These are phyloP conservation scores for Parauchenoglanis ngamensis DNA, from an alignment of 2,797 vertebrate genomes.

Conservation along the genomic window DNA sequence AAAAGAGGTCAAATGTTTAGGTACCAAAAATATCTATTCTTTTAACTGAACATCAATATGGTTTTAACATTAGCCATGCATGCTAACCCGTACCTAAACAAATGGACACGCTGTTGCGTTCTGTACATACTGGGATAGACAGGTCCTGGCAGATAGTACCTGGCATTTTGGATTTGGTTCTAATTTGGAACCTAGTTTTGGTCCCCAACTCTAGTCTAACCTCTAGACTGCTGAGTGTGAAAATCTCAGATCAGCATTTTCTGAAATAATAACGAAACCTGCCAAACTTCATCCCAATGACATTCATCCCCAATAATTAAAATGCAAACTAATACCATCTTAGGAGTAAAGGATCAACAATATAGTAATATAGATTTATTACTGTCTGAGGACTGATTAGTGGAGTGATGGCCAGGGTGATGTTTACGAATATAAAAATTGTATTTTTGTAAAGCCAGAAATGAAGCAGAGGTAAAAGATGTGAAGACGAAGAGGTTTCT, in stretches of 20 bases:
- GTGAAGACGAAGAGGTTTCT: background rate
- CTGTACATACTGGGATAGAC: no score
- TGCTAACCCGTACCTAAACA: no score
- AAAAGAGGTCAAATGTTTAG: no score
- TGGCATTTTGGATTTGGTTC: no score
- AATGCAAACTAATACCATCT: background rate
- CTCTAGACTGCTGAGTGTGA: no score
- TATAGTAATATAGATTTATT: background rate
- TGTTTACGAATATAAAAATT: background rate
- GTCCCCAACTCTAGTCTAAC: no score
- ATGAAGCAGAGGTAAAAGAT: background rate
- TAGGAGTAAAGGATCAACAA: background rate
- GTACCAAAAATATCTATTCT: no score
- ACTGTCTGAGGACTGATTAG: background rate
- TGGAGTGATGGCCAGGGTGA: background rate
- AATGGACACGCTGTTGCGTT: no score
- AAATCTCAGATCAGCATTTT: background rate
- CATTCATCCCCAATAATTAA: background rate
- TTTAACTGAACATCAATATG: no score
- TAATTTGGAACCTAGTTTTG: no score
- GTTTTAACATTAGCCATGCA: no score
- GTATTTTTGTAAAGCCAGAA: background rate
- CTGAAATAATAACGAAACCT: background rate
- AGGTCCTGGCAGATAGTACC: no score
- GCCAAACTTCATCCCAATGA: background rate